Base-by-base conservation (phyloP, 2,113 vertebrate genomes). In the Perca flavescens region DNA sequence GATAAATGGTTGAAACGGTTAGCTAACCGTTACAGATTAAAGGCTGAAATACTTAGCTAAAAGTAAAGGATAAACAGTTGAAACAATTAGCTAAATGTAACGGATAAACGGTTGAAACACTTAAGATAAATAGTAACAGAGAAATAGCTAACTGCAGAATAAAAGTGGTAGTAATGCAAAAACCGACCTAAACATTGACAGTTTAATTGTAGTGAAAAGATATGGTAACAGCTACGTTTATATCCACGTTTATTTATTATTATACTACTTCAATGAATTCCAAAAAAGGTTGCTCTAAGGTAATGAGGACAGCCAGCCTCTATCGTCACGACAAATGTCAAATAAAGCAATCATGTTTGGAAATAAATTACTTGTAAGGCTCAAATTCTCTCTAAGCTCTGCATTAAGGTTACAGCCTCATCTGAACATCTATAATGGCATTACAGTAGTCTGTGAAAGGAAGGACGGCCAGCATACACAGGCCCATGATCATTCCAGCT, bases 301-400 rank as follows among this genome's bases (percentile, higher is more conserved):
- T 40, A 83, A 78, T 6, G 3, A 71, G 85, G 83, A 86, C 81
- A 79, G 16, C 14, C 40, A 34, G n/a, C 36, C 12, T 61, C n/a
- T 12, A 3, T 25, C 17, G 7, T 77, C 63, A 50, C 25, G 21
- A n/a, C 28, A 49, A 73, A 76, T 66, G 57, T 54, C 21, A 77
- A 88, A 89, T 52, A 25, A 88, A 70, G 74, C 69, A 67, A 75
- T 80, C 64, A 53, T 70, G 74, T 81, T 84, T 63, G 63, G 21
- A 61, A 77, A 88, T 66, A 52, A 63, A 65, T 25, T 34, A 83
- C 40, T 66, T 79, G 57, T 75, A 81, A 78, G n/a, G 15, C 43
- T 57, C 81, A 74, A 84, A 83, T 82, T 70, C 76, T 82, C 70
- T 67, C 53, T 79, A 58, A 88, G 91, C 76, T 63, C 74, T 80